Evolutionary conservation across 2,797 vertebrate genomes (phyloP).

Genomic region (Mionectes olivaceus): DNA sequence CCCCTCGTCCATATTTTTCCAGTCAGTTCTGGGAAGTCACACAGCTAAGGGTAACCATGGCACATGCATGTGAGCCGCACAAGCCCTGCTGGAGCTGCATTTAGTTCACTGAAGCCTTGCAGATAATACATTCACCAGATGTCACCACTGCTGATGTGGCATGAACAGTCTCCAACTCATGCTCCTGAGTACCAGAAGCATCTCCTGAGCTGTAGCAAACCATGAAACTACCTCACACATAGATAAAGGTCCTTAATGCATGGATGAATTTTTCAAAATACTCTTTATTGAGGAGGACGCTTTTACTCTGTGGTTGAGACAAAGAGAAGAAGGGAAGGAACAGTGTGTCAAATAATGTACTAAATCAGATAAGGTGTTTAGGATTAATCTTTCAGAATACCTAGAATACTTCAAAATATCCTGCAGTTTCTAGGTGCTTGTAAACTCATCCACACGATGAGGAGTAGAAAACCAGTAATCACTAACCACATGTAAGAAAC

Average conservation of each 20-base stretch:
- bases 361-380: background rate
- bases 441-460: background rate
- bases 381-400: background rate
- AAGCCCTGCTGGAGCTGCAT: background rate
- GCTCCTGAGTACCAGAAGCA: background rate
- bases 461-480: background rate
- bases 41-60: rapidly evolving
- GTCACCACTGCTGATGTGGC: background rate
- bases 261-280: background rate
- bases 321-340: background rate
- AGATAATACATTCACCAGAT: background rate
- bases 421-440: background rate
- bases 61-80: rapidly evolving
- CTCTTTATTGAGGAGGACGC: background rate
- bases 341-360: background rate
- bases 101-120: background rate
- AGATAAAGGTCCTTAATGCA: background rate
- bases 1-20: rapidly evolving
- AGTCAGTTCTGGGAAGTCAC: background rate
- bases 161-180: rapidly evolving
- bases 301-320: background rate
- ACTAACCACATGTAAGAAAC: background rate
- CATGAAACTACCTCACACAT: background rate
- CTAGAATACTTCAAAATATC: background rate
- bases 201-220: background rate